Evolutionary conservation across 2,797 vertebrate genomes (phyloP), one percentile per base, ranked within the genome.

Genomic region (Bradypus variegatus): DNA sequence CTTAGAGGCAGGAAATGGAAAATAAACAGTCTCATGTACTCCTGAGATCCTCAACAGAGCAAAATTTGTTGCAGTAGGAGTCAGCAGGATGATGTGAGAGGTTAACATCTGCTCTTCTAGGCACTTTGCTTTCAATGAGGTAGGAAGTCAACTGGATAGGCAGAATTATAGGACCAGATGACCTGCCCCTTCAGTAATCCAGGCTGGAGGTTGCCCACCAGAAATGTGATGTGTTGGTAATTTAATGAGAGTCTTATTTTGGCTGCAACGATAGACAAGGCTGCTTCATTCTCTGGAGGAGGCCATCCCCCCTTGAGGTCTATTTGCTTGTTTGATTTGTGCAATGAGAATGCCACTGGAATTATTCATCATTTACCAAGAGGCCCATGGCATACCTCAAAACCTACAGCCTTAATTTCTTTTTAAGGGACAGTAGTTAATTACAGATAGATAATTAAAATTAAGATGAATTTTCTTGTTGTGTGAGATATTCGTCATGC

Each of bases 401-500:
- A 86, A 48, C 38, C 58, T 29, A 19, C 48, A 62, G 76, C 38
- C 62, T 73, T 62, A 10, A 88, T 62, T 72, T 36, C 41, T 64
- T 89, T 87, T 64, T 89, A 60, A 89, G 2, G 25, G 78, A 65
- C 58, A 33, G 45, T 10, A 55, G 55, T 41, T 81, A 50, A 90
- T 80, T 77, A 36, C 38, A 77, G 65, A 41, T 8, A 48, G 38
- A 92, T 65, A 67, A 73, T 69, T 50, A 80, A 81, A 62, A 81
- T n/a, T 10, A 85, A 89, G 79, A 77, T 60, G 67, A 21, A 65
- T 72, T 29, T 45, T 80, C 85, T 67, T n/a, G 14, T 21, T 67
- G 70, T 18, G 5, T 5, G 64, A 93, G 41, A 21, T 16, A 33
- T 3, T 33, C 0, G 0, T 27, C 60, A 3, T 0, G 27, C n/a